Percentiles rank a stretch among this genome's conserved stretches.
Evolutionary conservation across 2,113 vertebrate species (phyloP).

Genomic region (Ciconia boyciana): DNA sequence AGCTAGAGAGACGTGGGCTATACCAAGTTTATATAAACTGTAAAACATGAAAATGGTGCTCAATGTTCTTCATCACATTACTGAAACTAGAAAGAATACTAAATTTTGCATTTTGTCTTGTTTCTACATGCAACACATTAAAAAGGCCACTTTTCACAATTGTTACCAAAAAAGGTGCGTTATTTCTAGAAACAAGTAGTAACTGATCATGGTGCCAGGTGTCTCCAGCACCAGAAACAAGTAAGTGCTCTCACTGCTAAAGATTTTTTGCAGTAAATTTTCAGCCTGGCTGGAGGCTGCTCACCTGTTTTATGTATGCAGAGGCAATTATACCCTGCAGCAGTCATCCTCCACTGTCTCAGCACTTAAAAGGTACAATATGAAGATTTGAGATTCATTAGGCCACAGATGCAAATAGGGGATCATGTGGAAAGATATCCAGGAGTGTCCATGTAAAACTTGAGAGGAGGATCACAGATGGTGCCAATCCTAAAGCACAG

Average conservation of each 20-base stretch:
- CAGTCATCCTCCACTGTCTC: neutral
- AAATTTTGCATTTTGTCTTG: neutral
- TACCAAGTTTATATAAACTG: neutral
- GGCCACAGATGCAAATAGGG: neutral
- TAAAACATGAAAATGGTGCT: conserved; percentile 5
- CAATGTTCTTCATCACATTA: neutral
- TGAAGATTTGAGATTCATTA: neutral
- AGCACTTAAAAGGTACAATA: neutral
- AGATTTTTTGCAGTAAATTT: neutral
- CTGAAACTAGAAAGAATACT: conserved; percentile 14
- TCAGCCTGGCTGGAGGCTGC: neutral
- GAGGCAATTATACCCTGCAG: conserved; percentile 12
- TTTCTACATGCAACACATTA: neutral
- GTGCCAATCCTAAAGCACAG: neutral
- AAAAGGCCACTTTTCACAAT: neutral
- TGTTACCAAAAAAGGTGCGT: neutral
- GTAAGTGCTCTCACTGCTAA: neutral
- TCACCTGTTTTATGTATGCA: conserved; percentile 20
- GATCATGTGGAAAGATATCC: neutral
- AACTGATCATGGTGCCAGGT: neutral
- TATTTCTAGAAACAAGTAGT: neutral
- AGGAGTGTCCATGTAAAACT: neutral
- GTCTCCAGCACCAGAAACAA: neutral
- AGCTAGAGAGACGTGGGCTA: neutral
- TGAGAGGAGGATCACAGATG: neutral